These are phyloP conservation scores for Stenodema calcarata DNA, from an alignment of 2,888 invertebrate genomes.

Conservation along the genomic window DNA sequence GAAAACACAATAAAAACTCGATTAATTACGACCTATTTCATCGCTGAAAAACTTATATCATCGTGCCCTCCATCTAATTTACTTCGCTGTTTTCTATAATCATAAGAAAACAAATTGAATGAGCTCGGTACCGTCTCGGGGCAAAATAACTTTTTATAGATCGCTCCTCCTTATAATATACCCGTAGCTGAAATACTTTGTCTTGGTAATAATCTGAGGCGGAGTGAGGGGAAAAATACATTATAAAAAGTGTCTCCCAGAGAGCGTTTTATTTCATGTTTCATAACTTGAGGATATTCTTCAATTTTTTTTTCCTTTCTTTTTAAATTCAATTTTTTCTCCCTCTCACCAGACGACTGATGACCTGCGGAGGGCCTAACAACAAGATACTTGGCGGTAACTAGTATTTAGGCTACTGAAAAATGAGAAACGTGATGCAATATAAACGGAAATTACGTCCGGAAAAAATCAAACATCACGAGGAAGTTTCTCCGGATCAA, in stretches of 20 bases:
- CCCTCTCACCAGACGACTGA: background rate
- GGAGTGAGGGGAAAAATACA: background rate
- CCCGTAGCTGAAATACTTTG: constrained; percentile 1
- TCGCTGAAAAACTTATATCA: background rate
- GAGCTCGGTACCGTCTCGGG: background rate
- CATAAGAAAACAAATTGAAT: constrained; percentile 34
- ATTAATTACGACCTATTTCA: background rate
- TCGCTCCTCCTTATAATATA: constrained; percentile 18
- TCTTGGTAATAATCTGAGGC: background rate
- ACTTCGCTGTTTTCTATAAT: constrained; percentile 28
- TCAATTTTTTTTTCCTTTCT: background rate
- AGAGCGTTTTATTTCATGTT: constrained; percentile 23
- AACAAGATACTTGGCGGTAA: too few species aligned
- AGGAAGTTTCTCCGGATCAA: too few species aligned
- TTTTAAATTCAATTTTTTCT: background rate
- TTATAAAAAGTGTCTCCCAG: background rate
- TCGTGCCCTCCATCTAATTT: background rate
- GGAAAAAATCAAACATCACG: too few species aligned
- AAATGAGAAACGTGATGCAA: too few species aligned
- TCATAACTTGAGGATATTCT: background rate
- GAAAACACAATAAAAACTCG: background rate
- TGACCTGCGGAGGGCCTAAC: background rate
- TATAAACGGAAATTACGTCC: too few species aligned
- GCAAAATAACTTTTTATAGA: constrained; percentile 13
- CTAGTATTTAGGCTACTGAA: too few species aligned